Conservation (phyloP, 2,113 vertebrate genomes). For the Psephotus haematonotus region DNA sequence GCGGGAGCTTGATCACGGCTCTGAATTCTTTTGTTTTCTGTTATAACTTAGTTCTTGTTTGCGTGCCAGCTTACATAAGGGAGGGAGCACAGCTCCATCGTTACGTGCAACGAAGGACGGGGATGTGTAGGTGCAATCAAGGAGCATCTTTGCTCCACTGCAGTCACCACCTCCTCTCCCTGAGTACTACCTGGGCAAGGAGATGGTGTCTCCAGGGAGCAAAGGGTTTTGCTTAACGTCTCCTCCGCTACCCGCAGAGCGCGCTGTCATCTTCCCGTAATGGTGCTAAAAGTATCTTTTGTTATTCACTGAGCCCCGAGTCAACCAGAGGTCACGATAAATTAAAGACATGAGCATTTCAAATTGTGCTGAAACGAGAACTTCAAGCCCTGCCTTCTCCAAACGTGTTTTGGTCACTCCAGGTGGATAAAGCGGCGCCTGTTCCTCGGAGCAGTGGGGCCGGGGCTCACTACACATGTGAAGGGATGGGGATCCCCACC, state of each 20-base stretch:
- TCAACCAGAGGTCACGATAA: fast-evolving
- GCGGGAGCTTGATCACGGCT: not conserved
- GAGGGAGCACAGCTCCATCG: not conserved
- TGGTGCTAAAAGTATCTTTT: not conserved
- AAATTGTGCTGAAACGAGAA: fast-evolving
- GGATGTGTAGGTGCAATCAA: not conserved
- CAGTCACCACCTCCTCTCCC: not conserved
- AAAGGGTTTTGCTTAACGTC: not conserved
- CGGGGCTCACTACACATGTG: not conserved
- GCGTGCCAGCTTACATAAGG: not conserved
- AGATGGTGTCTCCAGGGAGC: not conserved
- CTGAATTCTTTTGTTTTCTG: conserved; percentile 41
- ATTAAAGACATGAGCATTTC: not conserved
- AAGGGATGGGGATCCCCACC: not conserved
- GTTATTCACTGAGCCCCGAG: not conserved
- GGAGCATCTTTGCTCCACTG: not conserved
- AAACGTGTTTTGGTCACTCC: not conserved
- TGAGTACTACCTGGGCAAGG: too few species aligned
- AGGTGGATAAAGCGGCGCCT: not conserved
- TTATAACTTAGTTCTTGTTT: conserved; percentile 29
- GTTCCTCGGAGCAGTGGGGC: not conserved
- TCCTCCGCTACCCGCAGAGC: not conserved
- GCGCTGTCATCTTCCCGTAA: not conserved
- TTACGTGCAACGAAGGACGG: fast-evolving
- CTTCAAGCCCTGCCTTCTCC: not conserved